phyloP scores from a whole-genome alignment of 2,113 vertebrate genomes.

The Lagenorhynchus albirostris region DNA sequence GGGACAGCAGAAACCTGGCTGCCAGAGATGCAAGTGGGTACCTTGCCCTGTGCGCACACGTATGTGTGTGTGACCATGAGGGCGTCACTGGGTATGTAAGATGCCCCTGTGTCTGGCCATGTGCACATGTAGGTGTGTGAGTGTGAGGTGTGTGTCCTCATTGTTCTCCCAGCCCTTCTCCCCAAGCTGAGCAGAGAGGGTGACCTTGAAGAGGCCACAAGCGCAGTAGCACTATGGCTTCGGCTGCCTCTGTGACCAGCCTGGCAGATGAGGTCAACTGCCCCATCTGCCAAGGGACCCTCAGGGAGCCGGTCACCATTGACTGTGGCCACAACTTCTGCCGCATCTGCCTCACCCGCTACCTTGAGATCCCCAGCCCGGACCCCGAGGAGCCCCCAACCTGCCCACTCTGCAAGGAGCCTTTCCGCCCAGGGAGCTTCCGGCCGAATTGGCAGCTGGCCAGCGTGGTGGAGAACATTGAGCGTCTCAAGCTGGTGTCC shows the following conservation, averaged over 20 bases:
- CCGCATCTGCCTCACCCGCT: constrained; percentile 86
- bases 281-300: constrained; percentile 91
- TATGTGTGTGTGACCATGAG: neutral
- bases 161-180: neutral
- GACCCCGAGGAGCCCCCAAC: constrained; percentile 29
- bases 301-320: constrained; percentile 90
- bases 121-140: neutral
- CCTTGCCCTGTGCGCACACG: neutral
- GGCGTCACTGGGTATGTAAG: neutral
- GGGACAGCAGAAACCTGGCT: neutral
- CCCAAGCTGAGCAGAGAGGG: neutral
- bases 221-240: constrained; percentile 45
- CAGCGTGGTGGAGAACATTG: constrained; percentile 85
- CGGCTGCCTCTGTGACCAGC: constrained; percentile 78
- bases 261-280: constrained; percentile 89
- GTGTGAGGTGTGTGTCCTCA: too few species aligned
- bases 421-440: constrained; percentile 53
- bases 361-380: constrained; percentile 82
- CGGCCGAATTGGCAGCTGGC: constrained; percentile 88
- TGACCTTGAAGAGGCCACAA: neutral
- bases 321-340: constrained; percentile 96
- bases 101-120: neutral
- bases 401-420: constrained; percentile 66
- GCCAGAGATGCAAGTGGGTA: neutral
- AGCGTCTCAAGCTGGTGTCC: constrained; percentile 67